Evolutionary conservation across 1,140 invertebrate genomes (phyloP).

Genomic region (Anoplolepis gracilipes): DNA sequence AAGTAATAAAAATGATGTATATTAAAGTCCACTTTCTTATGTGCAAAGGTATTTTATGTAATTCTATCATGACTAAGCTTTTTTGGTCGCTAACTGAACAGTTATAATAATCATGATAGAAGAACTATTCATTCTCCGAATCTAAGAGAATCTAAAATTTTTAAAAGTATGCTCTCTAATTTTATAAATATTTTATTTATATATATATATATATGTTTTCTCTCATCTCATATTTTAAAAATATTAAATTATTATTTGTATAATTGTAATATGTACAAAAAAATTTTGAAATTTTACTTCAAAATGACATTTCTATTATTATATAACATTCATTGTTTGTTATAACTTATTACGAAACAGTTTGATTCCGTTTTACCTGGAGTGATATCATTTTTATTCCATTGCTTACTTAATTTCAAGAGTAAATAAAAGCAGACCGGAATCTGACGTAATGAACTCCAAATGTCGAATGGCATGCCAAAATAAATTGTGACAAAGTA

Average conservation of each 20-base stretch:
- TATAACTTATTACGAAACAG: not conserved
- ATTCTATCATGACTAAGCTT: not conserved
- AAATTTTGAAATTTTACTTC: too few relatives aligned
- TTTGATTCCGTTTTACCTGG: not conserved
- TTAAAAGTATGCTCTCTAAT: not conserved
- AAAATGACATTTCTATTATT: too few relatives aligned
- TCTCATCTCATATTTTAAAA: not conserved
- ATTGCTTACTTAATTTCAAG: not conserved
- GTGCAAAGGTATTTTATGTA: not conserved
- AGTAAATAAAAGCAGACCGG: constrained; percentile 1
- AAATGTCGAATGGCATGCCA: not conserved
- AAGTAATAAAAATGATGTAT: not conserved
- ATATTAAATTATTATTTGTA: too few relatives aligned
- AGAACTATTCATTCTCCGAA: not conserved
- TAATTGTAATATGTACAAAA: too few relatives aligned
- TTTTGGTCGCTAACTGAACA: not conserved
- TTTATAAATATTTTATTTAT: not conserved
- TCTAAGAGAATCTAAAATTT: not conserved
- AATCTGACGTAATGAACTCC: not conserved
- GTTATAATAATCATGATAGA: too few relatives aligned
- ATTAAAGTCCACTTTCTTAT: not conserved
- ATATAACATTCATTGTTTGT: not conserved
- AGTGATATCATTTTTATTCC: not conserved
- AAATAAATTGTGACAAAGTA: constrained; percentile 19
- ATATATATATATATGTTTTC: not conserved